phyloP scores from a whole-genome alignment of 2,113 vertebrate genomes.

The Takifugu bimaculatus region DNA sequence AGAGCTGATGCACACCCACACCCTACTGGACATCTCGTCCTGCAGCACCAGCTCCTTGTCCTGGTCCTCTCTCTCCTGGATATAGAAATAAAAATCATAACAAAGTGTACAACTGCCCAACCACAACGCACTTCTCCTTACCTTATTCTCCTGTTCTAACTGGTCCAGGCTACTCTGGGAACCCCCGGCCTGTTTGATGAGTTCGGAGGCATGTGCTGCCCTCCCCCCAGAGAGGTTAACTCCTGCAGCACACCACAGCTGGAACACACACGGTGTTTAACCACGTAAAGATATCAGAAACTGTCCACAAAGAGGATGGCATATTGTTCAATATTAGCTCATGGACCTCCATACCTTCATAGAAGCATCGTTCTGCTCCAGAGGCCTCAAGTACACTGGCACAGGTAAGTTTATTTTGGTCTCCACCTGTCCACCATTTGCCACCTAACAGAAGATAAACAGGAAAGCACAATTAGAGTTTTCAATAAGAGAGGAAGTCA shows the following conservation, averaged over 20 bases:
- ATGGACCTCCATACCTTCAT: slow-evolving; percentile 82
- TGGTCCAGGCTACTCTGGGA: slow-evolving; percentile 80
- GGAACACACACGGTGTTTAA: neutral
- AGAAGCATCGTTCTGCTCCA: slow-evolving; percentile 93
- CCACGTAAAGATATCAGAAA: neutral
- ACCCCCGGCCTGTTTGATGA: slow-evolving; percentile 70
- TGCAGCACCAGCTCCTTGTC: slow-evolving; percentile 79
- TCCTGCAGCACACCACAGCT: slow-evolving; percentile 96
- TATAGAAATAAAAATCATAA: slow-evolving; percentile 54
- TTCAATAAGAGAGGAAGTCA: neutral
- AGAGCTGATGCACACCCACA: slow-evolving; percentile 96
- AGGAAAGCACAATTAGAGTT: neutral
- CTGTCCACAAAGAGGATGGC: neutral
- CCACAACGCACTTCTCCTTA: neutral
- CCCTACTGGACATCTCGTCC: slow-evolving; percentile 82
- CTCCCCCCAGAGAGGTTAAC: slow-evolving; percentile 87
- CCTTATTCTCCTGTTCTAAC: slow-evolving; percentile 65
- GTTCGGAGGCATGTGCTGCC: slow-evolving; percentile 54
- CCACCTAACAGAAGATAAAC: slow-evolving; percentile 34
- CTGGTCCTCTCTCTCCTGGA: slow-evolving; percentile 77
- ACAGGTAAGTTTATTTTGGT: slow-evolving; percentile 92
- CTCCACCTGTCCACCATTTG: slow-evolving; percentile 85
- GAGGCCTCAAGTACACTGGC: slow-evolving; percentile 90
- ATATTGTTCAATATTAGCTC: neutral
- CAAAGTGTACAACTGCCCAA: neutral